Conservation (phyloP, 2,113 vertebrate species). For the Macrotis lagotis region DNA sequence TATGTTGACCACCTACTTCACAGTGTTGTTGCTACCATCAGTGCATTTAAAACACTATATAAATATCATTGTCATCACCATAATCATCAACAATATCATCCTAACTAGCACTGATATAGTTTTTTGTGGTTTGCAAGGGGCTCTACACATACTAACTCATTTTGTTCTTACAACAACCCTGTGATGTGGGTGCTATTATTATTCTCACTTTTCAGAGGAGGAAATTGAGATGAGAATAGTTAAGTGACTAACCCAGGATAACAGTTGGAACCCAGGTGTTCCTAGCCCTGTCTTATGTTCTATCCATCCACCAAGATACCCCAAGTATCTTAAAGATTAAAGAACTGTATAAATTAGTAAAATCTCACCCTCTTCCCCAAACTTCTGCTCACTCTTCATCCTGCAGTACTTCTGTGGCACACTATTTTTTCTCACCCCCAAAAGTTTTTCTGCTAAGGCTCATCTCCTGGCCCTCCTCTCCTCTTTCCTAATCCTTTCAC, state of each 20-base stretch:
- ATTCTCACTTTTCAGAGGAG: not conserved
- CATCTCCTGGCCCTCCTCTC: not conserved
- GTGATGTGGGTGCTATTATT: not conserved
- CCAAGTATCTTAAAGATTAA: not conserved
- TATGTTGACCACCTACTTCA: too few relatives aligned
- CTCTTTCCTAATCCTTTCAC: not conserved
- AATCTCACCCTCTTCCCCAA: not conserved
- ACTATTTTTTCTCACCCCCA: not conserved
- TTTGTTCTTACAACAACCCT: not conserved
- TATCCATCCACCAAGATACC: not conserved
- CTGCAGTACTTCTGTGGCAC: not conserved
- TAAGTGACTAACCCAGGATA: not conserved
- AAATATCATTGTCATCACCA: not conserved
- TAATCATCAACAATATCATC: not conserved
- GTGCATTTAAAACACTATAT: not conserved
- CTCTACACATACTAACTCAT: not conserved
- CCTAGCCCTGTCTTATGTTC: not conserved
- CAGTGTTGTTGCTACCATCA: not conserved
- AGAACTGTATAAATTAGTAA: not conserved
- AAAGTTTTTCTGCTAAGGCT: not conserved
- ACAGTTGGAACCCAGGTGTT: not conserved
- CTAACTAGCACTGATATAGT: not conserved
- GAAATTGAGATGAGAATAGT: not conserved
- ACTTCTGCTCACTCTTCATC: not conserved
- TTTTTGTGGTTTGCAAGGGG: not conserved